Evolutionary conservation across 2,113 vertebrate genomes (phyloP).

Genomic region (Tenebrosternarchus preto): DNA sequence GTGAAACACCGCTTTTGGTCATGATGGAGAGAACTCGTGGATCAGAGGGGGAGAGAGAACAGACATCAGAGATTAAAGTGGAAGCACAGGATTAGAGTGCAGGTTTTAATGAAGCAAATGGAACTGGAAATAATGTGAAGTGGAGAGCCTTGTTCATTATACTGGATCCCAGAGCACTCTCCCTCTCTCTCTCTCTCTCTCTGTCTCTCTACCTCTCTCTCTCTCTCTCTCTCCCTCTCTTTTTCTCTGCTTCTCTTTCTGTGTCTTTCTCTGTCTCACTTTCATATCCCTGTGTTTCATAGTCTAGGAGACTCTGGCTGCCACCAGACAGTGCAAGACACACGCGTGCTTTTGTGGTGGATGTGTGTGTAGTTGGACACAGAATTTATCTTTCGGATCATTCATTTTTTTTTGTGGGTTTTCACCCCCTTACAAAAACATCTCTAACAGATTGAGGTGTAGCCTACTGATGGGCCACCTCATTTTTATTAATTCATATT

Average conservation of each 20-base stretch:
- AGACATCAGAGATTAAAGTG: slow-evolving; percentile 76
- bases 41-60: slow-evolving; percentile 35
- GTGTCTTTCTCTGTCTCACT: neutral
- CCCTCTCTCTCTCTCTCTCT: slow-evolving; percentile 30
- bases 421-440: neutral
- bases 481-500: neutral
- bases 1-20: neutral
- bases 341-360: too few species aligned
- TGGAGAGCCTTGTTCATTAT: slow-evolving; percentile 56
- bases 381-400: neutral
- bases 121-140: slow-evolving; percentile 69
- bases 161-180: slow-evolving; percentile 31
- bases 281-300: too few species aligned
- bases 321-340: neutral
- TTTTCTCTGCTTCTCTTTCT: too few species aligned
- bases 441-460: neutral
- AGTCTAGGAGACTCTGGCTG: neutral
- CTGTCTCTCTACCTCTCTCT: slow-evolving; percentile 28
- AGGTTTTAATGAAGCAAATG: slow-evolving; percentile 72
- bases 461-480: neutral
- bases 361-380: neutral
- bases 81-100: slow-evolving; percentile 68
- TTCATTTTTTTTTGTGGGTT: neutral
- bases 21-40: slow-evolving; percentile 29
- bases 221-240: slow-evolving; percentile 29